phyloP scores from a whole-genome alignment of 2,797 vertebrate species.

The Podargus strigoides region DNA sequence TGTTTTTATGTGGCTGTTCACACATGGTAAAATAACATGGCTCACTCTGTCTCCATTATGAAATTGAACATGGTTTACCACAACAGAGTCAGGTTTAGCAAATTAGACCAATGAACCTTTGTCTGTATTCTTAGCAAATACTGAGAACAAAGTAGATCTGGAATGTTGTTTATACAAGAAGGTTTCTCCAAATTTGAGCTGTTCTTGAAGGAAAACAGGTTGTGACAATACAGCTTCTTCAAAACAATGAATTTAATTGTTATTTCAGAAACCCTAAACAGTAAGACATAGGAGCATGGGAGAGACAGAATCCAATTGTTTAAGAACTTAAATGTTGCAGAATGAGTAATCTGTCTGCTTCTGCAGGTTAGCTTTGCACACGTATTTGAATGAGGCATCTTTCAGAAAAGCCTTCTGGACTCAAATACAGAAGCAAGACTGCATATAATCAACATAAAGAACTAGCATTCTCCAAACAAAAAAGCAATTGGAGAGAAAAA shows the following conservation, averaged over 20 bases:
- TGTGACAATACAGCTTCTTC: not conserved
- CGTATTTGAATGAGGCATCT: not conserved
- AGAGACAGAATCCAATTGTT: not conserved
- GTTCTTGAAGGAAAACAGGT: not conserved
- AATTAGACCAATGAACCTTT: conserved; percentile 27
- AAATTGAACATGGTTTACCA: not conserved
- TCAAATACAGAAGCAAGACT: not conserved
- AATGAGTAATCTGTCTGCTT: not conserved
- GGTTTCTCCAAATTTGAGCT: conserved; percentile 2
- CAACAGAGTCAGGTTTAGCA: not conserved
- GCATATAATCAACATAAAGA: not conserved
- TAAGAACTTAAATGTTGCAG: not conserved
- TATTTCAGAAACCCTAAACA: not conserved
- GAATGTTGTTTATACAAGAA: conserved; percentile 22
- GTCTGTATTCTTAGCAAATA: conserved; percentile 20
- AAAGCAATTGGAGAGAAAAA: not conserved
- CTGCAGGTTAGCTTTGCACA: not conserved
- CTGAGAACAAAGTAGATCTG: conserved; percentile 1
- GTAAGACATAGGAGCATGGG: not conserved
- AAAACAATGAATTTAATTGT: not conserved
- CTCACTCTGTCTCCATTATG: not conserved
- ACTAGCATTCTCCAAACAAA: not conserved
- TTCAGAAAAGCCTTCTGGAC: not conserved
- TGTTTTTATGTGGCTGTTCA: conserved; percentile 27
- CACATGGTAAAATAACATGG: conserved; percentile 17